These are phyloP conservation scores for Petrocephalus schoutedeni DNA, from an alignment of 2,797 vertebrate species.

Conservation along the genomic window DNA sequence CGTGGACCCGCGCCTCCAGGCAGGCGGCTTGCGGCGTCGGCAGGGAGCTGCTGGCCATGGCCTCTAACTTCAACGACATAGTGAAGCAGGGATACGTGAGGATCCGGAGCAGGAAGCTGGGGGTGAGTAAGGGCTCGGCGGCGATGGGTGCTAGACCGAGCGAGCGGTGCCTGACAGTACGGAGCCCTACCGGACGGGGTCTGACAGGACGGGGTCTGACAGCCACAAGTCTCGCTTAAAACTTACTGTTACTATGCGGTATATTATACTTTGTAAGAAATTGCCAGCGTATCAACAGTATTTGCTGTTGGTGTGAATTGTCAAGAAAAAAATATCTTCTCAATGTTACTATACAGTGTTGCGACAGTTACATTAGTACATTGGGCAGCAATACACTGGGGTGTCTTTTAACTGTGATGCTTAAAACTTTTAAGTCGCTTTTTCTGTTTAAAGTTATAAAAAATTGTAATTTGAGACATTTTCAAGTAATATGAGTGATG, in stretches of 20 bases:
- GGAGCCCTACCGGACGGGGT: not conserved
- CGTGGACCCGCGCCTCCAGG: not conserved
- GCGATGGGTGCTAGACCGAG: not conserved
- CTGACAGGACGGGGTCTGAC: not conserved
- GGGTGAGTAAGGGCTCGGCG: slow-evolving; percentile 71
- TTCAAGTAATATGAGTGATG: not conserved
- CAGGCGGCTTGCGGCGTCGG: slow-evolving; percentile 5
- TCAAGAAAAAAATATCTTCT: not conserved
- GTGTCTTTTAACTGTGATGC: not conserved
- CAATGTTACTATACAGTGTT: not conserved
- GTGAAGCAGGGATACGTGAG: slow-evolving; percentile 98
- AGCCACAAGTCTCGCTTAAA: not conserved
- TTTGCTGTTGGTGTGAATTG: not conserved
- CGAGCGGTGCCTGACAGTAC: not conserved
- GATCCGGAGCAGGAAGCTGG: slow-evolving; percentile 95
- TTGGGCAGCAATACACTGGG: not conserved
- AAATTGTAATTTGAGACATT: not conserved
- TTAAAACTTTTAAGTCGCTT: not conserved
- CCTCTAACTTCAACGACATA: slow-evolving; percentile 98
- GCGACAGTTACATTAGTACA: not conserved
- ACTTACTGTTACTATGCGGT: not conserved
- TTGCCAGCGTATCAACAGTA: not conserved
- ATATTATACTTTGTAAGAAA: not conserved
- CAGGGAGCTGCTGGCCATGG: slow-evolving; percentile 69
- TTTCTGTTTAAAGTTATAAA: not conserved